These are phyloP conservation scores for Hormiphora californensis DNA, from an alignment of 37 sponge, comb jelly and placozoan genomes.

Conservation along the genomic window DNA sequence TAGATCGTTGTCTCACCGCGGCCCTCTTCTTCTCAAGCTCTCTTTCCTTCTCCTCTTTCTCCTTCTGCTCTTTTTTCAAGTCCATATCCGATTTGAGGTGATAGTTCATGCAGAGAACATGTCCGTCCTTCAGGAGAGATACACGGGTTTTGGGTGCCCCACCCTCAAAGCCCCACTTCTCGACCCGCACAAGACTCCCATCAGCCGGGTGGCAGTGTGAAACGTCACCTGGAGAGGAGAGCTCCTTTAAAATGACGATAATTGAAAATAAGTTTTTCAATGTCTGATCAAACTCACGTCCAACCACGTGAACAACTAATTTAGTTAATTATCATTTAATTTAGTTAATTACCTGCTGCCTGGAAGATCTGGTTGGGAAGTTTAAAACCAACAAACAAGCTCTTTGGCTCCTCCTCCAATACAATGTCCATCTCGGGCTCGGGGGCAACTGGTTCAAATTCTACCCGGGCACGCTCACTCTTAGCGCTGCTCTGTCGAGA, in stretches of 20 bases:
- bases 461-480: slow-evolving; percentile 14
- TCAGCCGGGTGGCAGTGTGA: slow-evolving; percentile 45
- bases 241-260: not conserved
- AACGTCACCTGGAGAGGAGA: slow-evolving; percentile 7
- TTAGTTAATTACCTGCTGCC: slow-evolving; percentile 4
- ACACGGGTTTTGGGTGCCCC: not conserved
- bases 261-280: not conserved
- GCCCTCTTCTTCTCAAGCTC: not conserved
- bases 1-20: slow-evolving; percentile 32
- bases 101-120: slow-evolving; percentile 18
- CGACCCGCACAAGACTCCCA: slow-evolving; percentile 25
- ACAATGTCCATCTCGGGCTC: slow-evolving; percentile 51
- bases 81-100: slow-evolving; percentile 52
- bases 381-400: slow-evolving; percentile 24
- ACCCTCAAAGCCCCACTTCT: slow-evolving; percentile 43
- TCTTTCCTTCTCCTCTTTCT: not conserved
- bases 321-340: no score
- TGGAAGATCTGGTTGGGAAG: slow-evolving; percentile 31
- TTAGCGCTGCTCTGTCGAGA: slow-evolving; percentile 11
- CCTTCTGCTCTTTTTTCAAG: slow-evolving; percentile 17
- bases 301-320: no score
- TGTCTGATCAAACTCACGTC: not conserved
- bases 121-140: slow-evolving; percentile 25
- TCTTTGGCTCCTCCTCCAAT: not conserved
- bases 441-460: slow-evolving; percentile 14